Evolutionary conservation across 2,113 vertebrate species (phyloP).

Genomic region (Xerus inauris): DNA sequence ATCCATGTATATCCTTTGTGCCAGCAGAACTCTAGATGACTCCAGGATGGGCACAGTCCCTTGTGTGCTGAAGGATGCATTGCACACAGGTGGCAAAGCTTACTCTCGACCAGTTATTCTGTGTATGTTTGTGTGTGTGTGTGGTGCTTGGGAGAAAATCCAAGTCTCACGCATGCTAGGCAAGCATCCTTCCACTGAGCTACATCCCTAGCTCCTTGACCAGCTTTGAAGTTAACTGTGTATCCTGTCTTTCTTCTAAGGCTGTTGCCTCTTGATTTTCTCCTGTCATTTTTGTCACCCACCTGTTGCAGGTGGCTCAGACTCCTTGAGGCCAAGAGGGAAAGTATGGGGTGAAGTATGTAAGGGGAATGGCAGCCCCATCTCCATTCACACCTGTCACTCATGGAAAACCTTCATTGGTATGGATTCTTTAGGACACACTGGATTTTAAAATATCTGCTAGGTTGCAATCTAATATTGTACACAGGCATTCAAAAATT

Average conservation of each 20-base stretch:
- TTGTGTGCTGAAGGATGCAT: background rate
- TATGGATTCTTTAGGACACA: background rate
- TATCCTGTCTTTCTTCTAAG: background rate
- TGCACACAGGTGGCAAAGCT: background rate
- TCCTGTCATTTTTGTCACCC: background rate
- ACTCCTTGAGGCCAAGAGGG: background rate
- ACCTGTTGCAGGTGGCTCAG: too few relatives aligned
- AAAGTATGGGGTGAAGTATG: background rate
- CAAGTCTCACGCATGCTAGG: too few relatives aligned
- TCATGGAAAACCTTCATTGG: background rate
- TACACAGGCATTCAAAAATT: too few relatives aligned
- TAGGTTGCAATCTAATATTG: too few relatives aligned
- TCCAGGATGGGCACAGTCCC: rapidly evolving
- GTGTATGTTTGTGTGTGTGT: background rate
- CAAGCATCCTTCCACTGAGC: too few relatives aligned
- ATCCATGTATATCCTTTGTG: too few relatives aligned
- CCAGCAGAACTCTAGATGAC: background rate
- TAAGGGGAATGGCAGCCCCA: rapidly evolving
- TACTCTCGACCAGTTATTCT: background rate
- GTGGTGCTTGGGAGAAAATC: background rate
- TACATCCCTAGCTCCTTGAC: too few relatives aligned
- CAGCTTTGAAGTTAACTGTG: background rate
- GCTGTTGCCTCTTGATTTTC: background rate
- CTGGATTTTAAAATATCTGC: background rate
- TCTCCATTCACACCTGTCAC: background rate